phyloP scores from a whole-genome alignment of 2,113 vertebrate genomes.

The Eira barbara region DNA sequence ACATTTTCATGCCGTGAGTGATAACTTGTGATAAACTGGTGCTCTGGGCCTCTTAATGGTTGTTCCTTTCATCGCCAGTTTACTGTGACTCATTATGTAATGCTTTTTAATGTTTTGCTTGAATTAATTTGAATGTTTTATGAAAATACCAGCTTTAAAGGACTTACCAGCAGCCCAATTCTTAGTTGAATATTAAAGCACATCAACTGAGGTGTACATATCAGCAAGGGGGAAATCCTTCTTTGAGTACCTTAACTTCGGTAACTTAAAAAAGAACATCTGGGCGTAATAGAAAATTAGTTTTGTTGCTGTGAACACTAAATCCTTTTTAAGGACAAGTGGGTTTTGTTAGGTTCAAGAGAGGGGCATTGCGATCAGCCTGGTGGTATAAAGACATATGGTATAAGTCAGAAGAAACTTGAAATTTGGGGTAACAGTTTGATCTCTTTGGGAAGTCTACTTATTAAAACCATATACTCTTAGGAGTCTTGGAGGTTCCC shows the following conservation, averaged over 20 bases:
- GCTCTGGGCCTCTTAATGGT: not conserved
- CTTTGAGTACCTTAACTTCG: constrained; percentile 39
- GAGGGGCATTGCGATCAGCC: not conserved
- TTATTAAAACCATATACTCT: not conserved
- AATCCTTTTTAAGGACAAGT: constrained; percentile 45
- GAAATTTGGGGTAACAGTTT: not conserved
- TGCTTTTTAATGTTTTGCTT: constrained; percentile 65
- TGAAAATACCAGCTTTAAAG: constrained; percentile 27
- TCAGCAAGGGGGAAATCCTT: not conserved
- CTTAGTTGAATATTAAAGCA: not conserved
- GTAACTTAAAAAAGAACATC: constrained; percentile 29
- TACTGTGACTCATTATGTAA: constrained; percentile 40
- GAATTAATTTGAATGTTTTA: constrained; percentile 59
- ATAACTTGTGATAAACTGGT: not conserved
- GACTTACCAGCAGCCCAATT: constrained; percentile 26
- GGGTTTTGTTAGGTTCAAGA: constrained; percentile 46
- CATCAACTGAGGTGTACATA: not conserved
- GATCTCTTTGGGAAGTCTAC: not conserved
- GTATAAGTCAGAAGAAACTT: constrained; percentile 7
- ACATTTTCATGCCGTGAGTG: constrained; percentile 7
- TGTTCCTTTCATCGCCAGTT: constrained; percentile 49
- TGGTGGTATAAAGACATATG: not conserved
- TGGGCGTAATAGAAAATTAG: constrained; percentile 24
- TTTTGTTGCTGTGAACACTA: constrained; percentile 47
- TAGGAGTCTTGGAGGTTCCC: not conserved